These are phyloP conservation scores for Micrastur ruficollis DNA, from an alignment of 2,797 vertebrate species.

Conservation along the genomic window DNA sequence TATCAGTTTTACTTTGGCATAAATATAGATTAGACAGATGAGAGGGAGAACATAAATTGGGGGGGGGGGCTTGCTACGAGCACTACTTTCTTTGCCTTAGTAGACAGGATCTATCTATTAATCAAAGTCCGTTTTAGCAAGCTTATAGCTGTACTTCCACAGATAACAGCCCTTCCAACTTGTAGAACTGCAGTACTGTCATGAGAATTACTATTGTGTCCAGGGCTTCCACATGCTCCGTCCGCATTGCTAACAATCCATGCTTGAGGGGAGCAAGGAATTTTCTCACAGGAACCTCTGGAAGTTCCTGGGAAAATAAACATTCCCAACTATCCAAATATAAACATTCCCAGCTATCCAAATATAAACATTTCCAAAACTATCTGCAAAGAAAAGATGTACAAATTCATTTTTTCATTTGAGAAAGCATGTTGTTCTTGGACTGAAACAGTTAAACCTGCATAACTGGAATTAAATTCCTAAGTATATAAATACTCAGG, in stretches of 20 bases:
- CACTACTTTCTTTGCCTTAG: background rate
- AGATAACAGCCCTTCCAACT: background rate
- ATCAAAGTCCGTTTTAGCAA: background rate
- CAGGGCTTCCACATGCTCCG: background rate
- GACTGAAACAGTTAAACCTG: background rate
- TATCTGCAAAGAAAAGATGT: background rate
- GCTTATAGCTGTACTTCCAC: background rate
- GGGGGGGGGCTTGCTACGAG: fast-evolving
- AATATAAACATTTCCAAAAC: background rate
- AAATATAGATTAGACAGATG: background rate
- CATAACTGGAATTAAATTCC: background rate
- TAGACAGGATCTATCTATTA: background rate
- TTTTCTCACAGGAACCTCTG: background rate
- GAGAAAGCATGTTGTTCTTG: background rate
- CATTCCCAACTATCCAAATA: background rate
- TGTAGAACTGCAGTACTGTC: background rate
- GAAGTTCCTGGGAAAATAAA: conserved; percentile 4
- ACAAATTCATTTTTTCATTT: background rate
- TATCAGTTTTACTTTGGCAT: background rate
- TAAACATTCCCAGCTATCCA: background rate
- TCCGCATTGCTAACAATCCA: background rate
- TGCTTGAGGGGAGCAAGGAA: fast-evolving
- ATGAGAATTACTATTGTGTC: background rate
- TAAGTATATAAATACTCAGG: background rate
- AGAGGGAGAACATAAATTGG: background rate